These are phyloP conservation scores for Sipha flava DNA, from an alignment of 1,140 invertebrate genomes.

Conservation along the genomic window DNA sequence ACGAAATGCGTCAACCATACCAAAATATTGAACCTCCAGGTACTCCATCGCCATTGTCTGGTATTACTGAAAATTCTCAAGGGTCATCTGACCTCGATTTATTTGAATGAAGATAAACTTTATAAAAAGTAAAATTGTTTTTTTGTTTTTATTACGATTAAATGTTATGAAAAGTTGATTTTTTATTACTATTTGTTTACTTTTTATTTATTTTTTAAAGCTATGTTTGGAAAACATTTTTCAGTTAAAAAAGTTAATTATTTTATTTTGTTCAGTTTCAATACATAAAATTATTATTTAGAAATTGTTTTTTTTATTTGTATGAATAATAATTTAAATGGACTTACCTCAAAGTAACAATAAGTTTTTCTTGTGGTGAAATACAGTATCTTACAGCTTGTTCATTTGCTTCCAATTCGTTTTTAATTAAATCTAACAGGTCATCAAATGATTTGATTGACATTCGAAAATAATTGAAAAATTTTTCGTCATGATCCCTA, in stretches of 20 bases:
- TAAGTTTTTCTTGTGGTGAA: background rate
- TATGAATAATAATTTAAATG: constrained; percentile 9
- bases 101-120: background rate
- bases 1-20: background rate
- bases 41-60: background rate
- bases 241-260: background rate
- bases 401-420: background rate
- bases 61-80: background rate
- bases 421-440: background rate
- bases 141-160: background rate
- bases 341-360: background rate
- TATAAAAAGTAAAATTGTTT: background rate
- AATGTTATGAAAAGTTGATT: constrained; percentile 7
- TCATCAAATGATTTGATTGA: background rate
- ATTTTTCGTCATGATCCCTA: background rate
- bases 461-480: constrained; percentile 10
- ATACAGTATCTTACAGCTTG: background rate
- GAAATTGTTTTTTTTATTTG: background rate
- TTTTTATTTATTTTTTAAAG: background rate
- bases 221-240: background rate
- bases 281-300: constrained; percentile 7
- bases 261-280: constrained; percentile 1
- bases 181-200: constrained; percentile 2
- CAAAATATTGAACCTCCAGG: background rate
- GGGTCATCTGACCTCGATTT: background rate